phyloP scores from a whole-genome alignment of 2,113 vertebrate species.

The Oxyruncus cristatus region DNA sequence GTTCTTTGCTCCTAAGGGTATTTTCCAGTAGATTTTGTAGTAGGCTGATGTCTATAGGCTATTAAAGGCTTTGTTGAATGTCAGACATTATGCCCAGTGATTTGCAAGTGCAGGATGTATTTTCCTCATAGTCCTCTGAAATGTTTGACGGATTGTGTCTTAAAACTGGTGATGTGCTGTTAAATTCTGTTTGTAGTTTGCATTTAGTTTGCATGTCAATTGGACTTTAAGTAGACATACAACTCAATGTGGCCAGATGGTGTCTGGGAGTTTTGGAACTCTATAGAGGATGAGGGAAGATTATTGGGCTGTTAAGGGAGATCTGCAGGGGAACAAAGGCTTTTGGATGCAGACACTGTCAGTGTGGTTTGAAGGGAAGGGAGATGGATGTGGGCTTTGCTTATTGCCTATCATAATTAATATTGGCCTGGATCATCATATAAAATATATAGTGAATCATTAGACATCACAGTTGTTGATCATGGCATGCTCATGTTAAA shows the following conservation, averaged over 20 bases:
- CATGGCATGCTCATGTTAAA: background rate
- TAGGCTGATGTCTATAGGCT: background rate
- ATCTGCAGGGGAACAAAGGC: constrained; percentile 44
- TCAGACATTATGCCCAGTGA: constrained; percentile 38
- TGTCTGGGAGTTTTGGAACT: constrained; percentile 69
- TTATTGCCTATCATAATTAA: constrained; percentile 32
- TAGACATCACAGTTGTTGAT: background rate
- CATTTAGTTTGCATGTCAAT: constrained; percentile 74
- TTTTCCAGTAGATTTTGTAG: constrained; percentile 9
- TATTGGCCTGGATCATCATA: background rate
- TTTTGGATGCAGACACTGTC: constrained; percentile 7
- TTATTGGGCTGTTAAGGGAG: constrained; percentile 59
- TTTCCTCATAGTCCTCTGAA: constrained; percentile 44
- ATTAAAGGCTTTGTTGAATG: background rate
- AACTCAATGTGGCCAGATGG: constrained; percentile 70
- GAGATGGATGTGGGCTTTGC: background rate
- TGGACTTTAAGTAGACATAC: constrained; percentile 65
- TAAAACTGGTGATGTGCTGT: constrained; percentile 66
- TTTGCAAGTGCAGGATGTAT: constrained; percentile 44
- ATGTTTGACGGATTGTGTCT: constrained; percentile 65
- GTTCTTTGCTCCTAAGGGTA: background rate
- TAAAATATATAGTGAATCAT: background rate
- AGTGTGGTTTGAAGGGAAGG: background rate
- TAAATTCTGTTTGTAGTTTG: constrained; percentile 69
- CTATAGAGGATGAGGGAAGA: constrained; percentile 49